phyloP scores from a whole-genome alignment of 2,888 invertebrate species.

The Luperina testacea region DNA sequence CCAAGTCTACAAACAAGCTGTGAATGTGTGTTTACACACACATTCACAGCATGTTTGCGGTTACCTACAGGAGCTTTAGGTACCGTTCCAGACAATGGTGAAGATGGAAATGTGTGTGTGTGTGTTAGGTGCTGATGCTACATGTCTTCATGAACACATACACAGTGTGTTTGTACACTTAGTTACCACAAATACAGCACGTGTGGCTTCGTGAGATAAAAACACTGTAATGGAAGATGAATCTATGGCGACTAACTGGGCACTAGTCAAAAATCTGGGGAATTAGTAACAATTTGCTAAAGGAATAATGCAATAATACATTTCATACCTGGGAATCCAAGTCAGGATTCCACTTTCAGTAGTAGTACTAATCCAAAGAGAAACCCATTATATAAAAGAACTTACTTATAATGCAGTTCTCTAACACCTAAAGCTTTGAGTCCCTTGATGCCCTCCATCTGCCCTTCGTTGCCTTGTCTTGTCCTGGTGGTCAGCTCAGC shows the following conservation, averaged over 20 bases:
- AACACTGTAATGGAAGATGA: not conserved
- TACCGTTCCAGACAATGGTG: not conserved
- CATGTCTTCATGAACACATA: not conserved
- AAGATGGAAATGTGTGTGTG: not conserved
- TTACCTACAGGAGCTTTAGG: no score
- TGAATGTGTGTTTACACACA: not conserved
- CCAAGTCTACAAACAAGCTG: not conserved
- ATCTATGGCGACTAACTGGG: not conserved
- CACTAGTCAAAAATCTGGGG: not conserved
- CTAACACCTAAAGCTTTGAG: conserved; percentile 92
- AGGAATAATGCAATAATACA: not conserved
- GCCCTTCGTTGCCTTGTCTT: conserved; percentile 92
- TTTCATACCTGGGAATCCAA: not conserved
- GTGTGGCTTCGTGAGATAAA: not conserved
- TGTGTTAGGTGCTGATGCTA: not conserved
- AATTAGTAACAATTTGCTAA: not conserved
- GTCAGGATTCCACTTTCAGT: not conserved
- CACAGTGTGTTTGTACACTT: not conserved
- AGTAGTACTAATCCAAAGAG: not conserved
- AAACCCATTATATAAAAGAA: not conserved
- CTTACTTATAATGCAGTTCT: conserved; percentile 88
- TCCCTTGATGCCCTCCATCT: conserved; percentile 96
- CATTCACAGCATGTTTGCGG: no score
- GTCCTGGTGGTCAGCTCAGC: conserved; percentile 95
- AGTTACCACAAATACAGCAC: not conserved